phyloP scores from a whole-genome alignment of 2,888 invertebrate genomes.

The Melanotus villosus region DNA sequence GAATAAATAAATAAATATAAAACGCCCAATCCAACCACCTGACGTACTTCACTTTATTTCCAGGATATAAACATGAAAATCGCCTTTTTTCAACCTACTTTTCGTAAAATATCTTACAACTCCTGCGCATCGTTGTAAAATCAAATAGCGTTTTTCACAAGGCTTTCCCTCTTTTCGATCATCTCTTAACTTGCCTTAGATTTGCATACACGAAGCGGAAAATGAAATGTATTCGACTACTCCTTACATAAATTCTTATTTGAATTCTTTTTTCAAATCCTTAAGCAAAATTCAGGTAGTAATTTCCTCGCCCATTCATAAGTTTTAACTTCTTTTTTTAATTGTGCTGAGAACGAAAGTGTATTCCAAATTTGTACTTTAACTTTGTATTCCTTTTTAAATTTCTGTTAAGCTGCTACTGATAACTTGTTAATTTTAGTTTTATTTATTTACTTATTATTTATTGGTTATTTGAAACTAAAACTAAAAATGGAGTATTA shows the following conservation, averaged over 20 bases:
- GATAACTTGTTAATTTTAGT: too few relatives aligned
- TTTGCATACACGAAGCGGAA: constrained; percentile 31
- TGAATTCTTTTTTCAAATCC: neutral
- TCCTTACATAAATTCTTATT: constrained; percentile 25
- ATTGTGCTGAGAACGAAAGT: too few relatives aligned
- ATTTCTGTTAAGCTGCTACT: too few relatives aligned
- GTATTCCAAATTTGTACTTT: too few relatives aligned
- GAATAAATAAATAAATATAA: neutral
- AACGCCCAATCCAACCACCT: constrained; percentile 9
- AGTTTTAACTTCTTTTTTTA: too few relatives aligned
- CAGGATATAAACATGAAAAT: constrained; percentile 16
- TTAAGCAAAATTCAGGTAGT: too few relatives aligned
- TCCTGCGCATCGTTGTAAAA: constrained; percentile 28
- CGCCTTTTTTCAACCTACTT: constrained; percentile 20
- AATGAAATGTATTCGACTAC: constrained; percentile 33
- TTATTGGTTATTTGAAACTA: too few relatives aligned
- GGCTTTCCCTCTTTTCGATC: constrained; percentile 30
- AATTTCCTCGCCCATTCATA: too few relatives aligned
- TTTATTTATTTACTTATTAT: too few relatives aligned
- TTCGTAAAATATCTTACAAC: constrained; percentile 23
- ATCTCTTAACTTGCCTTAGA: constrained; percentile 20
- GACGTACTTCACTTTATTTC: constrained; percentile 23
- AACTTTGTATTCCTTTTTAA: too few relatives aligned
- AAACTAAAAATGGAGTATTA: too few relatives aligned
- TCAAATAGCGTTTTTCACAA: constrained; percentile 30